Conservation (phyloP, 2,888 invertebrate genomes). For the Temnothorax rugatulus region DNA sequence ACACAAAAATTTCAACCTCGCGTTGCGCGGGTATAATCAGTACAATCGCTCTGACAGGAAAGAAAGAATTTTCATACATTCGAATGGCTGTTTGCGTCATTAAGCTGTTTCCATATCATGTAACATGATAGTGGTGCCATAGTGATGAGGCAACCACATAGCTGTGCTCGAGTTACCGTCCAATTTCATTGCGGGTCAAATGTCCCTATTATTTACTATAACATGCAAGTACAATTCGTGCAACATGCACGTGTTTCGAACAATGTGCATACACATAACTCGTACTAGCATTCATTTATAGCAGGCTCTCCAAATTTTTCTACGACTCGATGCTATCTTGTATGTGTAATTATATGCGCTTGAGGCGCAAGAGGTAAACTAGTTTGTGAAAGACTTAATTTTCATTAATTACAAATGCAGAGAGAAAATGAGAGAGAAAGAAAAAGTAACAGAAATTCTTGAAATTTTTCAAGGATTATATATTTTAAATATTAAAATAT, state of each 20-base stretch:
- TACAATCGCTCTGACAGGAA: conserved; percentile 16
- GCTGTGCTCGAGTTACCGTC: conserved; percentile 67
- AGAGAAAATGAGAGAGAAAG: background rate
- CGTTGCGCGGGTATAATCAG: conserved; percentile 13
- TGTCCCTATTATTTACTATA: conserved; percentile 70
- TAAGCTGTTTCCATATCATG: conserved; percentile 67
- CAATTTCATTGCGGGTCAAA: conserved; percentile 71
- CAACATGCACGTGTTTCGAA: background rate
- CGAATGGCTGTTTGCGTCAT: conserved; percentile 66
- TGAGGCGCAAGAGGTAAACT: background rate
- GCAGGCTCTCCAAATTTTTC: background rate
- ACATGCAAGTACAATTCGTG: conserved; percentile 1
- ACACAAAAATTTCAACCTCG: conserved; percentile 12
- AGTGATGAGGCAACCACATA: conserved; percentile 47
- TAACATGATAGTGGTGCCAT: conserved; percentile 63
- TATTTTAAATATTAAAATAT: background rate
- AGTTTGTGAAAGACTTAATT: background rate
- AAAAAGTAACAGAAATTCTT: background rate
- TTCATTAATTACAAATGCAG: background rate
- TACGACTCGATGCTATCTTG: background rate
- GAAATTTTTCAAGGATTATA: background rate
- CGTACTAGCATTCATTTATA: background rate
- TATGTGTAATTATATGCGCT: background rate
- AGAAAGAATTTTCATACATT: conserved; percentile 59
- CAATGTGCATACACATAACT: background rate